phyloP scores from a whole-genome alignment of 2,113 vertebrate genomes.

The Paracanthobrama guichenoti region DNA sequence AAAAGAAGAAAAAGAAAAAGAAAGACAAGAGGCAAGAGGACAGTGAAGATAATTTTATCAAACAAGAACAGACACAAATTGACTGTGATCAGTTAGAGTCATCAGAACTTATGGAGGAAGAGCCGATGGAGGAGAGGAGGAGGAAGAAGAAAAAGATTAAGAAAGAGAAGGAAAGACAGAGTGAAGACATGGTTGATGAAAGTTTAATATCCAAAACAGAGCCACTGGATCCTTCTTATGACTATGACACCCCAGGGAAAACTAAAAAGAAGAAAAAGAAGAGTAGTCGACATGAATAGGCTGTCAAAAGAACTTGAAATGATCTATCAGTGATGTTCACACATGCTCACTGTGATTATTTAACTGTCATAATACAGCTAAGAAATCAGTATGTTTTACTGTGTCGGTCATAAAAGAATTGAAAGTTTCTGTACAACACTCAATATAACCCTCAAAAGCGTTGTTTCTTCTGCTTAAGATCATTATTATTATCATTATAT shows the following conservation, averaged over 20 bases:
- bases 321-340: background rate
- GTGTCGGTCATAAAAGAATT: background rate
- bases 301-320: background rate
- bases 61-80: conserved; percentile 52
- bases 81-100: conserved; percentile 7
- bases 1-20: conserved; percentile 71
- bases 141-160: conserved; percentile 70
- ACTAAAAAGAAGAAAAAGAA: conserved; percentile 75
- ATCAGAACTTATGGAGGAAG: conserved; percentile 22
- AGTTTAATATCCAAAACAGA: conserved; percentile 67
- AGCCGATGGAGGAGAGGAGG: conserved; percentile 52
- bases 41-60: conserved; percentile 42
- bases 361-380: background rate
- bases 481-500: no score
- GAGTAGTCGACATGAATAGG: conserved; percentile 65
- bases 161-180: conserved; percentile 58
- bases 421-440: background rate
- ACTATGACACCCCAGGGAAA: conserved; percentile 54
- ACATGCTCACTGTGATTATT: background rate
- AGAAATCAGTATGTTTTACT: background rate
- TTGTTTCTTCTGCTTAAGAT: background rate
- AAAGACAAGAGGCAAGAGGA: conserved; percentile 44
- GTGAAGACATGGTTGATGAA: conserved; percentile 40
- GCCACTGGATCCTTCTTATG: conserved; percentile 49
- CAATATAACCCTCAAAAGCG: background rate